Percentiles rank a stretch among this genome's conserved stretches.
Conservation (phyloP, 2,113 vertebrate species). For the Morone saxatilis region DNA sequence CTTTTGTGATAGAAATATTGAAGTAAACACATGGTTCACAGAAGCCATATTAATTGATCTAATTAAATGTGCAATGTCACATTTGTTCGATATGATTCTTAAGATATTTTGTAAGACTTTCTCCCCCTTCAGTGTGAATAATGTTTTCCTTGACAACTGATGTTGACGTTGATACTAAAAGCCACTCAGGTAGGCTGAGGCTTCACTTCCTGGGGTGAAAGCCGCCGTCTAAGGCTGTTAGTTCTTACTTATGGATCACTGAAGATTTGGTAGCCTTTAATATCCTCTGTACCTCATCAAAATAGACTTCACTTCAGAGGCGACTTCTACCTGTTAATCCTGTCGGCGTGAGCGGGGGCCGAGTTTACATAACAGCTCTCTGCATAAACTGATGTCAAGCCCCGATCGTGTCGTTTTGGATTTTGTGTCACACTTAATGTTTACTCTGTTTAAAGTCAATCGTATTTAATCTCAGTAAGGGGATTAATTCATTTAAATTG, state of each 20-base stretch:
- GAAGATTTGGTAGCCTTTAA: conserved; percentile 61
- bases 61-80: not conserved
- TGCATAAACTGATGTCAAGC: not conserved
- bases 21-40: too few relatives aligned
- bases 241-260: conserved; percentile 54
- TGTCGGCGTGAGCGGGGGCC: not conserved
- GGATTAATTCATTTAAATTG: not conserved
- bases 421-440: not conserved
- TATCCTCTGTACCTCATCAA: conserved; percentile 59
- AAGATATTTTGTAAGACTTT: conserved; percentile 3
- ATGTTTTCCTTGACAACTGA: conserved; percentile 13
- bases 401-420: not conserved
- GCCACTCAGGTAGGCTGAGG: conserved; percentile 47
- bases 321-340: conserved; percentile 25
- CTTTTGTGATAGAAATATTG: not conserved
- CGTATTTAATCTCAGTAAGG: not conserved
- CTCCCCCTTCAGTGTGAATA: conserved; percentile 8
- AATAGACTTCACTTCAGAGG: conserved; percentile 50
- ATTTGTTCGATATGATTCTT: not conserved
- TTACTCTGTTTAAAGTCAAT: not conserved
- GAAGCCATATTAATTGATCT: not conserved
- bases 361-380: conserved; percentile 36
- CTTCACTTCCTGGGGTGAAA: conserved; percentile 46
- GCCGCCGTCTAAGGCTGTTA: conserved; percentile 65
- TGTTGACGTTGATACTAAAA: conserved; percentile 57